These are phyloP conservation scores for Cantharis rufa DNA, from an alignment of 2,888 invertebrate species.

Conservation along the genomic window DNA sequence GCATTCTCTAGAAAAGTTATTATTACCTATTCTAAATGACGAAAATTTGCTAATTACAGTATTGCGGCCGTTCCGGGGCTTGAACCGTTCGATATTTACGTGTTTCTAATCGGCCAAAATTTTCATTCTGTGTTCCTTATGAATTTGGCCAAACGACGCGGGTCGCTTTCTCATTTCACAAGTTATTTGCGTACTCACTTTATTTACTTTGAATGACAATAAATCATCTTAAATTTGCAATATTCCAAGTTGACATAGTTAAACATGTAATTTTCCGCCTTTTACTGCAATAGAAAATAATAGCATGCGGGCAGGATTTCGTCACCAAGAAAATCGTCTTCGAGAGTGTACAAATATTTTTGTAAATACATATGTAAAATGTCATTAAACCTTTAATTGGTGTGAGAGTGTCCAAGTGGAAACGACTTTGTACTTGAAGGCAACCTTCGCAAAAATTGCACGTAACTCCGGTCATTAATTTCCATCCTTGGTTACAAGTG, in stretches of 20 bases:
- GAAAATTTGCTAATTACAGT: neutral
- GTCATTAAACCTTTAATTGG: neutral
- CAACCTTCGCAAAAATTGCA: neutral
- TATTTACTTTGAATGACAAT: neutral
- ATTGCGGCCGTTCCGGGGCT: neutral
- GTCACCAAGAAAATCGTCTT: neutral
- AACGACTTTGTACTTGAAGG: neutral
- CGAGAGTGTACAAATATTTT: neutral
- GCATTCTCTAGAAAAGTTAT: neutral
- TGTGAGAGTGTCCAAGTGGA: neutral
- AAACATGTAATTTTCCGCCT: neutral
- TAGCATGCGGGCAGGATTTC: no score
- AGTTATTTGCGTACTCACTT: neutral
- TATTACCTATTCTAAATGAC: neutral
- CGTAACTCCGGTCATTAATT: neutral
- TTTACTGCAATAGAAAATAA: no score
- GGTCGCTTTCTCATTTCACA: neutral
- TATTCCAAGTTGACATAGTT: neutral
- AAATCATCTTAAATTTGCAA: neutral
- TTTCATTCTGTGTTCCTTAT: no score
- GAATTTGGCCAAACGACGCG: neutral
- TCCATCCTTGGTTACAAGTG: neutral
- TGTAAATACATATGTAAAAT: neutral
- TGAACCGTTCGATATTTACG: neutral
- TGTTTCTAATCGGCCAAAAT: neutral